A percentile compares a stretch with the other conserved stretches of the same genome.
phyloP scores from a whole-genome alignment of 2,113 vertebrate genomes.

The Picathartes gymnocephalus region DNA sequence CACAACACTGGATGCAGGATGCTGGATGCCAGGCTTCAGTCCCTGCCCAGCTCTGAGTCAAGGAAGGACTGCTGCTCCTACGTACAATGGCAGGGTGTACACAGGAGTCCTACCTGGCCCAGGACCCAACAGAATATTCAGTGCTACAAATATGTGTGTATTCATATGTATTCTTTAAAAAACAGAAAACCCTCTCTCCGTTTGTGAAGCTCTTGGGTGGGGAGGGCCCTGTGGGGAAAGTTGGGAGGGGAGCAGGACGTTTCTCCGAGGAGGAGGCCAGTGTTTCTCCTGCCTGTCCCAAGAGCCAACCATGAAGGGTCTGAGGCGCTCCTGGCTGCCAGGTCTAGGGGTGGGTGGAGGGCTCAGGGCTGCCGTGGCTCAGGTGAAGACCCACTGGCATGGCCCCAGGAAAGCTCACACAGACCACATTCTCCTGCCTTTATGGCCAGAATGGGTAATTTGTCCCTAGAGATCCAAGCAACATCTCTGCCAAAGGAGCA shows the following conservation, averaged over 20 bases:
- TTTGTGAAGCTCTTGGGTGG: background rate
- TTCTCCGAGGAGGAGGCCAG: background rate
- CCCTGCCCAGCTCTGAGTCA: background rate
- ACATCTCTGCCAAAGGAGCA: background rate
- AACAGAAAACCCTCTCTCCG: background rate
- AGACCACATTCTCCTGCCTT: background rate
- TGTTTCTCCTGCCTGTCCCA: background rate
- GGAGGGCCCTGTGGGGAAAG: background rate
- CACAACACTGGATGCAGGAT: background rate
- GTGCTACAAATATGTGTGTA: background rate
- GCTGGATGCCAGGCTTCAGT: background rate
- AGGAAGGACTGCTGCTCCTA: background rate
- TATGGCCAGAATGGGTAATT: background rate
- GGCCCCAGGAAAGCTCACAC: background rate
- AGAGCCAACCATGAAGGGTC: background rate
- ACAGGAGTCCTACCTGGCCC: background rate
- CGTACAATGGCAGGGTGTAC: rapidly evolving
- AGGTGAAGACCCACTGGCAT: background rate
- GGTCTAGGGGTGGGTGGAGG: background rate
- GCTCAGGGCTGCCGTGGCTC: rapidly evolving
- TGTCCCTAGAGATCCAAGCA: background rate
- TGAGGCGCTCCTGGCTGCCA: rapidly evolving
- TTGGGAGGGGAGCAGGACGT: background rate
- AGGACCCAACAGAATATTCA: background rate
- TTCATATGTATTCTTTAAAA: background rate